These are phyloP conservation scores for Chloroclystis v-ata DNA, from an alignment of 2,888 invertebrate species.

Conservation along the genomic window DNA sequence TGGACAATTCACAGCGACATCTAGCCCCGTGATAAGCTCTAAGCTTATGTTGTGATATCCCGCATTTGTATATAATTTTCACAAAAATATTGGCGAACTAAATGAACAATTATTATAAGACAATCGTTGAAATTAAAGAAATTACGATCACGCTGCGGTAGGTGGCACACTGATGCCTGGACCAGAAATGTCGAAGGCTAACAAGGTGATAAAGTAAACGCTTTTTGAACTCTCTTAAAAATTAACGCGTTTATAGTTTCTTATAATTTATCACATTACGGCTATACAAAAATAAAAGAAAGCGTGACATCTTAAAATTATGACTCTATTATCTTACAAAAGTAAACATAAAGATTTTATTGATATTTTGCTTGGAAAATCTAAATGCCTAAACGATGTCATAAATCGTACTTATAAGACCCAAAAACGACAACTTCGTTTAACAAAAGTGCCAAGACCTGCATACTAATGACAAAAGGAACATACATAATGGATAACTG, in stretches of 20 bases:
- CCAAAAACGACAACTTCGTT: conserved; percentile 21
- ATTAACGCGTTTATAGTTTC: conserved; percentile 41
- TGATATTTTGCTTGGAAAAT: conserved; percentile 6
- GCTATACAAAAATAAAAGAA: conserved; percentile 7
- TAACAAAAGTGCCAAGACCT: conserved; percentile 9
- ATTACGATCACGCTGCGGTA: conserved; percentile 46
- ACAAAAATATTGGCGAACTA: no score
- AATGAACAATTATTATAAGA: neutral
- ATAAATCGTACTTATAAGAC: conserved; percentile 21
- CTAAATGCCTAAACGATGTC: conserved; percentile 13
- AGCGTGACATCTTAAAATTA: conserved; percentile 18
- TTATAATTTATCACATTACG: conserved; percentile 11
- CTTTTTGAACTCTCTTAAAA: conserved; percentile 61
- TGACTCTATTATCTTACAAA: conserved; percentile 22
- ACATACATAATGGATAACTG: neutral
- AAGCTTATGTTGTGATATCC: no score
- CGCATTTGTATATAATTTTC: no score
- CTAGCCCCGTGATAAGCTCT: no score
- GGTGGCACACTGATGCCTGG: conserved; percentile 48
- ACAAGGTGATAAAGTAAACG: conserved; percentile 70
- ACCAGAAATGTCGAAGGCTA: conserved; percentile 58
- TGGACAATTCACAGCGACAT: no score
- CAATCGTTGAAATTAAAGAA: conserved; percentile 17
- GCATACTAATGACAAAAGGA: conserved; percentile 2
- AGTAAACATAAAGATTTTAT: conserved; percentile 14